Evolutionary conservation across 2,888 invertebrate species (phyloP), one percentile per base, ranked within the genome.

Genomic region (Ypsolopha sequella): DNA sequence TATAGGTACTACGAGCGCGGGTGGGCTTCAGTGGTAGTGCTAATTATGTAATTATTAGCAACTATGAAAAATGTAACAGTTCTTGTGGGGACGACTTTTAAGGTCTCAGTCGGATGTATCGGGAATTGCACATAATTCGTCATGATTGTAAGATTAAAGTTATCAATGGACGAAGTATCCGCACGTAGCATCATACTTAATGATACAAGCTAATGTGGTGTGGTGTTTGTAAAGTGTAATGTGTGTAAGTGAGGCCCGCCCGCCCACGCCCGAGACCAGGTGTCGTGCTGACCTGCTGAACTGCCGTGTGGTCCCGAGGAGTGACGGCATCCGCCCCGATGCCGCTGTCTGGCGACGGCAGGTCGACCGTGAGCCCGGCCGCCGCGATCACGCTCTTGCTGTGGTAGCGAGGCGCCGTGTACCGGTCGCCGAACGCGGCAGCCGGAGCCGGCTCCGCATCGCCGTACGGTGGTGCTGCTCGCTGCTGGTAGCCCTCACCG

Each of bases 341-440:
- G 58, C 98, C 98, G 72, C 95, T 95, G 88, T 98, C 98, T 35
- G 97, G 96, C 64, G 96, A 96, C 35, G 97, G 97, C 72, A 98
- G 90, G 86, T 97, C 97, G 70, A 96, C 96, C 50, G 96, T 95
- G 62, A 96, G 91, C 44, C 95, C 95, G 58, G 92, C 92, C 54
- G 92, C 92, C 50, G 91, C 91, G 69, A 94, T 89, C 70, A 91
- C 89, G 68, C 92, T 89, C 85, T 92, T 89, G 70, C 91, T 90
- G 68, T 92, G 92, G 79, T 93, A 93, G 59, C 90, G 89, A 65
- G 90, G 91, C 39, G 91, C 88, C 46, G 90, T 90, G 68, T 92
- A 92, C 61, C 92, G 82, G 69, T 92, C 92, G 59, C 91, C 90
- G 69, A 91, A 91, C 63, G 88, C 90, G 53, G 88, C 89, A 60